Percentiles rank a stretch among this genome's conserved stretches.
phyloP scores from a whole-genome alignment of 2,797 vertebrate species.

The Oreochromis mossambicus region DNA sequence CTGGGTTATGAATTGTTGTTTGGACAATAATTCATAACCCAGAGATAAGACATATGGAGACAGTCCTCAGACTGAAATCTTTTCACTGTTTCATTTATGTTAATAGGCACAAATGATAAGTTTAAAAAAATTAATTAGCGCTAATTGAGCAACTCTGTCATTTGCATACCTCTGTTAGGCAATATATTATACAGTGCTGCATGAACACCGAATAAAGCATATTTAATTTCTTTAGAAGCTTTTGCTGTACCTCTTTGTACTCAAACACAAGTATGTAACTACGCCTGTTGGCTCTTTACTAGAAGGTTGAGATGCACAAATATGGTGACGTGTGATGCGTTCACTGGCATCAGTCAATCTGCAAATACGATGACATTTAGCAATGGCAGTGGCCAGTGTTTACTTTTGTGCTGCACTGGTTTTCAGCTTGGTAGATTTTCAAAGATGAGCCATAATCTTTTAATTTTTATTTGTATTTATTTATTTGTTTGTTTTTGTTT shows the following conservation, averaged over 20 bases:
- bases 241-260: neutral
- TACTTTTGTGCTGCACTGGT: neutral
- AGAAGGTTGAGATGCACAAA: neutral
- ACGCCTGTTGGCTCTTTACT: neutral
- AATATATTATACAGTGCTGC: neutral
- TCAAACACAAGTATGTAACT: neutral
- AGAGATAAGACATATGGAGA: neutral
- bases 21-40: neutral
- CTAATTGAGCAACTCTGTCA: neutral
- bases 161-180: neutral
- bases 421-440: neutral
- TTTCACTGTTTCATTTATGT: neutral
- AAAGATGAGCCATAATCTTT: neutral
- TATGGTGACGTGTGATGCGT: neutral
- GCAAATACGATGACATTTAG: neutral
- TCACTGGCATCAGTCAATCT: neutral
- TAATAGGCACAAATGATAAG: neutral
- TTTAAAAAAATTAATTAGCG: neutral
- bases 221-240: neutral
- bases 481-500: neutral
- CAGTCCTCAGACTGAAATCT: neutral
- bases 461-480: accelerated
- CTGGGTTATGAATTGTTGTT: neutral
- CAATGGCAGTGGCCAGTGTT: neutral
- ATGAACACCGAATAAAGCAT: accelerated